Conservation (phyloP, 1,140 invertebrate species). For the Parasteatoda tepidariorum region DNA sequence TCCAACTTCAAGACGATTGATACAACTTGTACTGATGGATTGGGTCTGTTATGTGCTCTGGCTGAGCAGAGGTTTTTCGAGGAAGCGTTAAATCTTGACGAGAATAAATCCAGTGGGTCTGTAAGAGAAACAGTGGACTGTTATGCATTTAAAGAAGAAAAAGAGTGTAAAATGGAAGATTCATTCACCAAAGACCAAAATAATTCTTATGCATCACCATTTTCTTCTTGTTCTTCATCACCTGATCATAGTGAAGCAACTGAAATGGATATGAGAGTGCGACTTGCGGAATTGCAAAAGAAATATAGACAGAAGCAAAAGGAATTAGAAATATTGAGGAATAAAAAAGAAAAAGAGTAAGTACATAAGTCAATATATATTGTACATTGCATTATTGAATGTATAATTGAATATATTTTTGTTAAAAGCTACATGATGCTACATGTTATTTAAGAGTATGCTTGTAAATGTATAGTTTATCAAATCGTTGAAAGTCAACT, state of each 20-base stretch:
- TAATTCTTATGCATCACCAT: conserved; percentile 36
- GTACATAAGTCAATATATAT: neutral
- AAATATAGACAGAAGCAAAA: conserved; percentile 85
- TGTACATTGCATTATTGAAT: neutral
- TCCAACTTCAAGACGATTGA: conserved; percentile 43
- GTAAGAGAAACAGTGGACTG: neutral
- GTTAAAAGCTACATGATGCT: no score
- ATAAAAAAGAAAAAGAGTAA: conserved; percentile 71
- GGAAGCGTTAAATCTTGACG: conserved; percentile 71
- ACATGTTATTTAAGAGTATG: no score
- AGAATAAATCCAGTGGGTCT: conserved; percentile 12
- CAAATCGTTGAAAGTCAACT: no score
- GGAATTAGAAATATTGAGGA: conserved; percentile 77
- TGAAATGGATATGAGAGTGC: conserved; percentile 82
- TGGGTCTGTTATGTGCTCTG: conserved; percentile 84
- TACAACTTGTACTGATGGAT: conserved; percentile 68
- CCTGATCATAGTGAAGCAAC: conserved; percentile 47
- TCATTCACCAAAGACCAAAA: conserved; percentile 11
- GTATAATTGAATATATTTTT: no score
- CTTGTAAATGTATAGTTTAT: no score
- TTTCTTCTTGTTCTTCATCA: conserved; percentile 43
- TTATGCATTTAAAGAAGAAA: neutral
- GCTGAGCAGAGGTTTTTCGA: conserved; percentile 86
- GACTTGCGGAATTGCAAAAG: conserved; percentile 81
- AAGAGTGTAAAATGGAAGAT: conserved; percentile 6